phyloP scores from a whole-genome alignment of 2,888 invertebrate species.

The Griposia aprilina region DNA sequence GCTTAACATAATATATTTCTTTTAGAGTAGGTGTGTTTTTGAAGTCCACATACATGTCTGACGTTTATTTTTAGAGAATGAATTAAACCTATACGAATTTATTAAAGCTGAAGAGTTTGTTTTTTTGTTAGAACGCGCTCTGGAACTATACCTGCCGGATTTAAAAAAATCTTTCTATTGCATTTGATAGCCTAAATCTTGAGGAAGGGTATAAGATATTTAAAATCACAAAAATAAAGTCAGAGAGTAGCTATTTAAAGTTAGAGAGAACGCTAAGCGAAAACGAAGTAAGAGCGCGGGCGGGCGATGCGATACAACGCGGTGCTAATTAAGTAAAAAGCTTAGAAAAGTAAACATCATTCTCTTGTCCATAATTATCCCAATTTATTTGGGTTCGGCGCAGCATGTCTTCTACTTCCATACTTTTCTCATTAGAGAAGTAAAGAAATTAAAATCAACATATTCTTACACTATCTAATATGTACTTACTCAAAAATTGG shows the following conservation, averaged over 20 bases:
- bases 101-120: neutral
- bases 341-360: neutral
- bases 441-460: neutral
- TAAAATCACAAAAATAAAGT: no score
- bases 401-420: no score
- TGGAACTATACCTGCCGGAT: neutral
- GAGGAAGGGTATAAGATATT: neutral
- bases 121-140: neutral
- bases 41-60: no score
- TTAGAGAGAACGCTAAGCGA: no score
- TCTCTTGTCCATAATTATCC: neutral
- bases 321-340: neutral
- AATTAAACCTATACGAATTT: neutral
- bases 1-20: neutral
- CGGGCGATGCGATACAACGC: no score
- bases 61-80: neutral
- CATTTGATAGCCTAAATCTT: neutral
- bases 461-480: neutral
- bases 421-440: neutral
- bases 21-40: neutral
- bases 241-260: no score
- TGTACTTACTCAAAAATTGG: neutral
- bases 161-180: neutral
- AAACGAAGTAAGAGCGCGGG: no score
- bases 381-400: neutral